Evolutionary conservation across 30 jellyfish, hydroid and myxozoan genomes (phyloP).

Genomic region (Rhopilema esculentum): DNA sequence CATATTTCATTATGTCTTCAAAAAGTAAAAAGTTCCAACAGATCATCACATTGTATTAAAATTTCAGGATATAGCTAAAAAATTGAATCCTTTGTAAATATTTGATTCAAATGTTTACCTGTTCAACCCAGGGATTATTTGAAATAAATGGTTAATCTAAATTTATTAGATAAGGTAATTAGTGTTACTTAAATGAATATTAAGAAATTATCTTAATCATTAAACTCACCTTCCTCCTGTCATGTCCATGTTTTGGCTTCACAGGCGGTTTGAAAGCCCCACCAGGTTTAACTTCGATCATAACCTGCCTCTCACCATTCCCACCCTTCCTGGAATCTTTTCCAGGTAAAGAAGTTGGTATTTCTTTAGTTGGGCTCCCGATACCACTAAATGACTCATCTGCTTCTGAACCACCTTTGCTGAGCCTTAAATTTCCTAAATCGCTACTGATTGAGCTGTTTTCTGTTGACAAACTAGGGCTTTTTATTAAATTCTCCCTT

Average conservation of each 20-base stretch:
- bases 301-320: conserved; percentile 78
- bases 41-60: too few relatives aligned
- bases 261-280: conserved; percentile 53
- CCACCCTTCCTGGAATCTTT: conserved; percentile 82
- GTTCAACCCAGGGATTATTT: too few relatives aligned
- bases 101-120: too few relatives aligned
- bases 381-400: conserved; percentile 54
- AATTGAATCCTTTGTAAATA: too few relatives aligned
- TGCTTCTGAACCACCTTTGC: conserved; percentile 59
- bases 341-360: conserved; percentile 33
- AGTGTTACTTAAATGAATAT: neutral
- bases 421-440: conserved; percentile 45
- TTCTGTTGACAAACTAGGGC: conserved; percentile 33
- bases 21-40: too few relatives aligned
- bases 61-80: too few relatives aligned
- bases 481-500: conserved; percentile 28
- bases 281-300: conserved; percentile 91
- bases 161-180: neutral
- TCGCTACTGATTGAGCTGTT: conserved; percentile 41
- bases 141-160: too few relatives aligned
- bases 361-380: conserved; percentile 81
- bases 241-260: conserved; percentile 90
- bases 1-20: too few relatives aligned
- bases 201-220: too few relatives aligned
- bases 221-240: conserved; percentile 68